Base-by-base conservation (phyloP, 1,140 invertebrate species). In the Latrodectus geometricus region DNA sequence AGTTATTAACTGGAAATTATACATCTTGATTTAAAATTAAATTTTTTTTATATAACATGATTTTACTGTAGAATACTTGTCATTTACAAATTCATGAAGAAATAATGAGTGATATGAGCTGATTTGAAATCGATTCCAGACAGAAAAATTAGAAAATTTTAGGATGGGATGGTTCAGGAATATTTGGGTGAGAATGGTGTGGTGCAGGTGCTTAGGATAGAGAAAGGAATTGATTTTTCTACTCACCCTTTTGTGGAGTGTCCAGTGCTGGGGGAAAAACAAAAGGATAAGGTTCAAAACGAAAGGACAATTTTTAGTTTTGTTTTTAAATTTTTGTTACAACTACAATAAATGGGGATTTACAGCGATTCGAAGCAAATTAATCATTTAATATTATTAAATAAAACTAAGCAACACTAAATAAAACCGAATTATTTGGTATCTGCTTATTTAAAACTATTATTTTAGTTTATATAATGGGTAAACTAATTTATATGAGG, bases 241-340 rank as follows among this genome's bases (percentile, higher is more conserved):
- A 87, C 86, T 87, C 86, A 87, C 86, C 86, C 86, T 87, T 87
- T 87, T 50, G 86, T 87, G 79, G 85, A 87, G 78, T 83, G 86
- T 87, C 86, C 86, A 82, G 86, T 87, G 79, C 86, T 87, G 86
- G 79, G 77, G 86, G 73, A 86, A 82, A 82, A 87, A 82, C 65
- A 82, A 77, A 87, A 83, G 86, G 72, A 69, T 52, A 92, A 89
- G 77, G 69, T 77, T 87, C 66, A 80, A 87, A 87, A 79, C 50
- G 61, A 87, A 66, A 79, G 69, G 69, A 66, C 23, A 73, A 73
- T 48, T 21, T 78, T 61, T 75, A n/a, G 2, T 21, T 70, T 21
- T 70, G 11, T 61, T 61, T 35, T 35, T 35, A 35, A 35, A 35
- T 35, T 35, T 49, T 69, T 80, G 48, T 70, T 49, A 70, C 21